Evolutionary conservation across 2,888 invertebrate species (phyloP), one percentile per base, ranked within the genome.

Genomic region (Tineola bisselliella): DNA sequence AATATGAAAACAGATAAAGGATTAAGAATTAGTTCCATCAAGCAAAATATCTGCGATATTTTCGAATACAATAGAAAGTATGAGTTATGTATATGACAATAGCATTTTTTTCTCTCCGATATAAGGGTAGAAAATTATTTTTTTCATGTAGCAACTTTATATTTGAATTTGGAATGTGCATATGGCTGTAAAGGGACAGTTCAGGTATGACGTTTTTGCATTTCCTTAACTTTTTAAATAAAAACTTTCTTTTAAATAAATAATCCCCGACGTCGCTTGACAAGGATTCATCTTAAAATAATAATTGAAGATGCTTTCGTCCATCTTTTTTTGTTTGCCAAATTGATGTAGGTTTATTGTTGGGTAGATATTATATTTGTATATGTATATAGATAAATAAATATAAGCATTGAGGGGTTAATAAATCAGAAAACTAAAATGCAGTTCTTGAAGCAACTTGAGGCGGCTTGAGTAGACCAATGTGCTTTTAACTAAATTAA

Each of bases 211-310:
- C 70, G 82, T 87, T 86, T 87, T 87, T 87, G 84, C 84, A 87
- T 87, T 87, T 87, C 87, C 86, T 68, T 66, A 70, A 10, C 81
- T 87, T 87, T 87, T 87, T 87, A 81, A 81, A 81, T 84, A 84
- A 86, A 84, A 86, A 87, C 87, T 87, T 87, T 86, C 87, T 87
- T 86, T 81, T 83, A 86, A 86, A 86, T 86, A 84, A 86, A 87
- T 84, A 86, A 83, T 81, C 81, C 25, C 81, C 75, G 77, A 80
- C 82, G 74, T 73, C 69, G 77, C 72, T 76, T 84, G 86, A 84
- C 86, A 81, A 73, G 81, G 82, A 80, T 83, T 80, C 80, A 78
- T 76, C 73, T 76, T 77, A 81, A 82, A 84, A 84, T 84, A 84
- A 84, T 81, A 80, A 82, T 82, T 78, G 75, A 66, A 63, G 48